Evolutionary conservation across 2,113 vertebrate species (phyloP).

Genomic region (Alces alces): DNA sequence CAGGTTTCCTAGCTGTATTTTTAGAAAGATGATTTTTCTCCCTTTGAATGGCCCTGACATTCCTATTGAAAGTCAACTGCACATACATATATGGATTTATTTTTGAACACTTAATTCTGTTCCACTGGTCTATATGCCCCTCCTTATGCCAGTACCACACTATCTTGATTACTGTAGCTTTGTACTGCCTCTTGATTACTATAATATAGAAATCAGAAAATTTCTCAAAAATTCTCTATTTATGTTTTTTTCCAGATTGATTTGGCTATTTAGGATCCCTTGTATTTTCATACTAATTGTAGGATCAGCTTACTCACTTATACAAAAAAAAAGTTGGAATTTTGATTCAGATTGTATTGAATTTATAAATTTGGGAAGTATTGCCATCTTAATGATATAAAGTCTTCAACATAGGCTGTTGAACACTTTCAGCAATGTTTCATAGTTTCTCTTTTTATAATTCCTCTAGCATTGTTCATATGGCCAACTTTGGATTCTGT

Average conservation of each 20-base stretch:
- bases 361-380: neutral
- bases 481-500: neutral
- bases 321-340: neutral
- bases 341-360: neutral
- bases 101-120: neutral
- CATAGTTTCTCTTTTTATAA: neutral
- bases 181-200: neutral
- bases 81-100: neutral
- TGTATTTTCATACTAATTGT: neutral
- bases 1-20: neutral
- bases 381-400: neutral
- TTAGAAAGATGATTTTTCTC: neutral
- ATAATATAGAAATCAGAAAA: neutral
- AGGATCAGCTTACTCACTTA: neutral
- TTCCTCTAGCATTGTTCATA: neutral
- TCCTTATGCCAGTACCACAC: neutral
- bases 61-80: neutral
- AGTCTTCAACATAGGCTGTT: neutral
- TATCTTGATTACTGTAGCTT: neutral
- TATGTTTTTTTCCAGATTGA: neutral
- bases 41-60: neutral
- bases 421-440: neutral
- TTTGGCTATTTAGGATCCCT: neutral
- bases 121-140: neutral
- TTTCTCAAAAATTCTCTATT: neutral